A percentile compares a stretch with the other conserved stretches of the same genome.
Evolutionary conservation across 2,888 invertebrate genomes (phyloP).

Genomic region (Amiota mariae): DNA sequence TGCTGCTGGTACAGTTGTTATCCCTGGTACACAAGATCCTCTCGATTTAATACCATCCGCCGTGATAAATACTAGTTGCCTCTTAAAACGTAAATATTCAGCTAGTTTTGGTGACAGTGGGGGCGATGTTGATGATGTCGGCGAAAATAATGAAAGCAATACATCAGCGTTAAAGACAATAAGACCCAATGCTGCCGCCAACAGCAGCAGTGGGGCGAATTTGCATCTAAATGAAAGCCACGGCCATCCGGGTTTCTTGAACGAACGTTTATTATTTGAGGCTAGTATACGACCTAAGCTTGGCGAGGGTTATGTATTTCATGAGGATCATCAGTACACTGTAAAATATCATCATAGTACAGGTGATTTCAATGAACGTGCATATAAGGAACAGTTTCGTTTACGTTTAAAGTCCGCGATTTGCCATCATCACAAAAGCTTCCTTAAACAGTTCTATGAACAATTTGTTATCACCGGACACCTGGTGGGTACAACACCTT

Average conservation of each 20-base stretch:
- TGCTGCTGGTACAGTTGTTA: slow-evolving; percentile 19
- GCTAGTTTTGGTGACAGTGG: slow-evolving; percentile 52
- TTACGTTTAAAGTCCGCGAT: slow-evolving; percentile 68
- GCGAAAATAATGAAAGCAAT: slow-evolving; percentile 45
- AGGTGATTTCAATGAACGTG: slow-evolving; percentile 70
- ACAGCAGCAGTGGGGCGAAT: slow-evolving; percentile 46
- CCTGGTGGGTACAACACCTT: slow-evolving; percentile 67
- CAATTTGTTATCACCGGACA: slow-evolving; percentile 69
- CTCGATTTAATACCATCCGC: slow-evolving; percentile 68
- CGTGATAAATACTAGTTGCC: slow-evolving; percentile 56
- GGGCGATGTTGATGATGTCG: slow-evolving; percentile 46
- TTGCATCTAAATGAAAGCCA: slow-evolving; percentile 33
- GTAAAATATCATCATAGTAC: slow-evolving; percentile 69
- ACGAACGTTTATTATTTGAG: slow-evolving; percentile 36
- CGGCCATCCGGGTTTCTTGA: slow-evolving; percentile 31
- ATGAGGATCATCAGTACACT: slow-evolving; percentile 68
- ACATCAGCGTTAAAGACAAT: slow-evolving; percentile 40
- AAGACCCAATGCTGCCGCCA: slow-evolving; percentile 42
- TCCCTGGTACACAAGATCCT: slow-evolving; percentile 56
- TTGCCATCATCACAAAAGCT: slow-evolving; percentile 69
- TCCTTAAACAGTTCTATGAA: slow-evolving; percentile 70
- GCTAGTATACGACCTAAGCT: slow-evolving; percentile 41
- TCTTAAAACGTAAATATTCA: slow-evolving; percentile 59
- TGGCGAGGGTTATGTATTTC: slow-evolving; percentile 68
- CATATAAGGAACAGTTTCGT: slow-evolving; percentile 72